Percentiles rank a stretch among this genome's conserved stretches.
phyloP scores from a whole-genome alignment of 2,113 vertebrate genomes.

The Myrmecophaga tridactyla region DNA sequence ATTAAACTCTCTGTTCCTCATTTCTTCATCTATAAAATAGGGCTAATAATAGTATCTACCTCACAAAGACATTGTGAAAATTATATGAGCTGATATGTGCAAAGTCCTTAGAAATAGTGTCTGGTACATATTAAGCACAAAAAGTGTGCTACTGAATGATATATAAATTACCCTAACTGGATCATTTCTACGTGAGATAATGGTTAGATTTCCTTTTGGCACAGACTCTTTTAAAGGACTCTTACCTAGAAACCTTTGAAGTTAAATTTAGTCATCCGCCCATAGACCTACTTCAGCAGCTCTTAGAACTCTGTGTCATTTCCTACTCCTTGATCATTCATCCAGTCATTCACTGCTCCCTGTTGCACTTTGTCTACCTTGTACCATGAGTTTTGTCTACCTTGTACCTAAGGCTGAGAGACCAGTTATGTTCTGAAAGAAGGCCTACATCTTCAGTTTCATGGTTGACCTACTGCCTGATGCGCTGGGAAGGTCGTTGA shows the following conservation, averaged over 20 bases:
- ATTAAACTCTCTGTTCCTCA: conserved; percentile 13
- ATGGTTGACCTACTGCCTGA: not conserved
- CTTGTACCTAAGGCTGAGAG: not conserved
- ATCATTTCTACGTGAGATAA: not conserved
- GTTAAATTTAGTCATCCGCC: not conserved
- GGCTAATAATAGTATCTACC: not conserved
- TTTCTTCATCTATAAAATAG: conserved; percentile 6
- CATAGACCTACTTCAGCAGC: not conserved
- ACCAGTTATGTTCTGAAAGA: not conserved
- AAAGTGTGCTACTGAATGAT: not conserved
- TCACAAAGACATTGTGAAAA: not conserved
- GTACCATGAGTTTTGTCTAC: not conserved
- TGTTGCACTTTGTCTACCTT: not conserved
- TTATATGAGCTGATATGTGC: not conserved
- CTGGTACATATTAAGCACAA: not conserved
- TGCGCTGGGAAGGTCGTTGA: not conserved
- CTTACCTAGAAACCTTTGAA: conserved; percentile 35
- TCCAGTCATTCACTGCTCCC: not conserved
- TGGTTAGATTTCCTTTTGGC: conserved; percentile 33
- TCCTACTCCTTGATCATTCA: not conserved
- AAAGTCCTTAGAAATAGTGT: not conserved
- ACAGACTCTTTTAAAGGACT: not conserved
- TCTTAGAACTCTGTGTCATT: not conserved
- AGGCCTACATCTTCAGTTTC: conserved; percentile 20
- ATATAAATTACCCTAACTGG: not conserved